Conservation (phyloP, 2,888 invertebrate species). For the Leucoma salicis region DNA sequence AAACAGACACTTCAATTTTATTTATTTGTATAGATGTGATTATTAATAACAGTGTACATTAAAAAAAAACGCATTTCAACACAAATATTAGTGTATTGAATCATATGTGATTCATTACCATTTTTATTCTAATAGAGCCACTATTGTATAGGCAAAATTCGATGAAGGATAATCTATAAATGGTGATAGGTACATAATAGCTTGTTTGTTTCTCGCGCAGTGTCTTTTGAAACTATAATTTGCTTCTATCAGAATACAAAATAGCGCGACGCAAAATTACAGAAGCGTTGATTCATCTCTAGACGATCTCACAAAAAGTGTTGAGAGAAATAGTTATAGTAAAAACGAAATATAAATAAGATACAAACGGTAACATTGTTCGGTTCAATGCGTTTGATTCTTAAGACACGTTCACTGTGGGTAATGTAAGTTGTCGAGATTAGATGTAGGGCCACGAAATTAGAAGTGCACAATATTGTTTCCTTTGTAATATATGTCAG, state of each 20-base stretch:
- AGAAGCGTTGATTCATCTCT: constrained; percentile 1
- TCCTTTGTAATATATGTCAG: too few relatives aligned
- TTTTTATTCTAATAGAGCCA: too few relatives aligned
- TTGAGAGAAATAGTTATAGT: constrained; percentile 13
- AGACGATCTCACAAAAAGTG: constrained; percentile 1
- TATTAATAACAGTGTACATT: too few relatives aligned
- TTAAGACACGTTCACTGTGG: constrained; percentile 72
- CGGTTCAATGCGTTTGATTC: constrained; percentile 69
- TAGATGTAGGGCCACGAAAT: constrained; percentile 47
- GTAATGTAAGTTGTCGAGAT: constrained; percentile 72
- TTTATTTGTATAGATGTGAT: too few relatives aligned
- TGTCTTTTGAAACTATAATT: not conserved
- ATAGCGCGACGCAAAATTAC: not conserved
- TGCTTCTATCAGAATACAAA: not conserved
- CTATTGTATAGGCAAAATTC: too few relatives aligned
- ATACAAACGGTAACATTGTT: constrained; percentile 69
- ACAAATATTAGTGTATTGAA: too few relatives aligned
- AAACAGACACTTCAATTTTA: too few relatives aligned
- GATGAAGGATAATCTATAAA: not conserved
- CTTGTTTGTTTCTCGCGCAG: not conserved
- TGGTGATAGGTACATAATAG: not conserved
- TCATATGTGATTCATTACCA: too few relatives aligned
- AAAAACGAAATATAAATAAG: constrained; percentile 40
- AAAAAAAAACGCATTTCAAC: too few relatives aligned
- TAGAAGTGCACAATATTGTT: too few relatives aligned